These are phyloP conservation scores for Epizoanthus stellaris DNA, from an alignment of 92 coral and sea anemone species.

Conservation along the genomic window DNA sequence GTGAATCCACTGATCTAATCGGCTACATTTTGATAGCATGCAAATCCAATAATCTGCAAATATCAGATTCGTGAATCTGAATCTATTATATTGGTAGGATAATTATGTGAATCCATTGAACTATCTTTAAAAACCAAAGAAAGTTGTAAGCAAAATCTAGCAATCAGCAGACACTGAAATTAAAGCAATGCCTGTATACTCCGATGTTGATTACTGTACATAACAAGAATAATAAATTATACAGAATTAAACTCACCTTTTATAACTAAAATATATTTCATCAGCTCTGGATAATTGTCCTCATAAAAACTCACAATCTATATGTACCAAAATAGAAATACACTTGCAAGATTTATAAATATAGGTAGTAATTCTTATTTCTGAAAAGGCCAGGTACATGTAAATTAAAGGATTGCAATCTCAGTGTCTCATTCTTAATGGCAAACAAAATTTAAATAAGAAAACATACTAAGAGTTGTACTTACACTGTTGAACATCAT, in stretches of 20 bases:
- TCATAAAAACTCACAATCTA: conserved; percentile 79
- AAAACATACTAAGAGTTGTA: neutral
- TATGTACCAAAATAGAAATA: neutral
- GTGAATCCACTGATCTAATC: no score
- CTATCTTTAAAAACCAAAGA: no score
- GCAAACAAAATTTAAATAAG: neutral
- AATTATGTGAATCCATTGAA: no score
- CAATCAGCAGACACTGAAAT: no score
- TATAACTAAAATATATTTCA: conserved; percentile 75
- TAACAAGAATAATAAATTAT: neutral
- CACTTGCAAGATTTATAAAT: neutral
- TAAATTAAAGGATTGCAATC: neutral
- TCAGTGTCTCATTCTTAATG: neutral
- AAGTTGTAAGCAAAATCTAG: no score
- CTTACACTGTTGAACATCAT: conserved; percentile 82
- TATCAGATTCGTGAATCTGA: no score
- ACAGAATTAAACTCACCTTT: conserved; percentile 56
- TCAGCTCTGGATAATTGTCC: conserved; percentile 80
- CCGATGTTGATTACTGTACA: neutral
- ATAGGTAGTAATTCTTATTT: neutral
- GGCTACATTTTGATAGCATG: no score
- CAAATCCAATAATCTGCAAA: no score
- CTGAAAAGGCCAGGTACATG: neutral
- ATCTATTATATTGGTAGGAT: no score
- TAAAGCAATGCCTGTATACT: no score